These are phyloP conservation scores for Galeopterus variegatus DNA, from an alignment of 2,113 vertebrate species.

Conservation along the genomic window DNA sequence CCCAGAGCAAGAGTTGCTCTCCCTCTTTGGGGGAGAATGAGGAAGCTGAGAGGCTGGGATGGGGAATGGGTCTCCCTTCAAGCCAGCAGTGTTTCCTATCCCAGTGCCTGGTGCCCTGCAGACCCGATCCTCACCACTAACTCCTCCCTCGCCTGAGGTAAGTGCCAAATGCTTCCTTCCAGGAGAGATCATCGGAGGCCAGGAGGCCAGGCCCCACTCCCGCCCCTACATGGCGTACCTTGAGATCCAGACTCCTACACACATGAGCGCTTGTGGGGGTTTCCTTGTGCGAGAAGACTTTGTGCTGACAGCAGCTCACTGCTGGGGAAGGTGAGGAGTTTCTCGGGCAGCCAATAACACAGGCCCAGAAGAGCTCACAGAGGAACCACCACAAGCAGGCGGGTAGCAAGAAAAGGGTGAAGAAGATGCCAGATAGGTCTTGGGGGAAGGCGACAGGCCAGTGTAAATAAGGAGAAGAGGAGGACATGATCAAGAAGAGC, in stretches of 20 bases:
- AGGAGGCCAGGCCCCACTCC: constrained; percentile 74
- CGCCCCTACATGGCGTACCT: constrained; percentile 79
- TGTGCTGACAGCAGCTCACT: constrained; percentile 80
- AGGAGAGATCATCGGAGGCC: constrained; percentile 79
- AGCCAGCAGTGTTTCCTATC: not conserved
- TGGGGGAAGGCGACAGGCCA: not conserved
- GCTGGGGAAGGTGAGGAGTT: constrained; percentile 70
- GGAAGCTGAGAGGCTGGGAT: not conserved
- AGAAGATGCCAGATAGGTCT: not conserved
- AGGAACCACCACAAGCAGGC: not conserved
- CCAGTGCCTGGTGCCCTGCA: not conserved
- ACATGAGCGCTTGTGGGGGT: rapidly evolving
- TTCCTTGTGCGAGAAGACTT: constrained; percentile 82
- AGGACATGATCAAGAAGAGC: not conserved
- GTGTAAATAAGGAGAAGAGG: not conserved
- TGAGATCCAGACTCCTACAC: rapidly evolving
- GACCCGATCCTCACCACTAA: not conserved
- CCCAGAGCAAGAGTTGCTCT: not conserved
- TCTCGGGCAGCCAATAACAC: not conserved
- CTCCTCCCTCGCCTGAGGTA: not conserved
- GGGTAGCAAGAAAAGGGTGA: rapidly evolving
- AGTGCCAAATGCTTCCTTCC: constrained; percentile 40
- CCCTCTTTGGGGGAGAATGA: not conserved
- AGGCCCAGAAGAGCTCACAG: not conserved
- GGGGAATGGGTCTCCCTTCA: not conserved